A percentile compares a stretch with the other conserved stretches of the same genome.
Conservation (phyloP, 2,888 invertebrate species). For the Scaptomyza tumidula region DNA sequence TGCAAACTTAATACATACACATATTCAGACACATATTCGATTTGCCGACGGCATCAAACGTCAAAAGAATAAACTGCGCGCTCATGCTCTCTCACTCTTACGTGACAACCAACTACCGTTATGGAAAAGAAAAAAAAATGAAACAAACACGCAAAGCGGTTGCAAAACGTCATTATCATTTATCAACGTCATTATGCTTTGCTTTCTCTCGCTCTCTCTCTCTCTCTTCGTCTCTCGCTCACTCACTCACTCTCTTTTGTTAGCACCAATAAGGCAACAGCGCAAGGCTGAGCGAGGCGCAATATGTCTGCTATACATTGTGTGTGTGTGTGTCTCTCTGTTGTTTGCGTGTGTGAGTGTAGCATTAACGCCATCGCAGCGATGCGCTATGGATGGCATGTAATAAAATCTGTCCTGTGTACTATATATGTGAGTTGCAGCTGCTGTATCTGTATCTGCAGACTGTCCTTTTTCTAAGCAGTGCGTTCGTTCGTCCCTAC, state of each 20-base stretch:
- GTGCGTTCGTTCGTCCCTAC: constrained; percentile 45
- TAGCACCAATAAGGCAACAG: constrained; percentile 55
- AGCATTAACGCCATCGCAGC: constrained; percentile 46
- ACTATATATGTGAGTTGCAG: constrained; percentile 42
- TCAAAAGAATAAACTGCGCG: constrained; percentile 49
- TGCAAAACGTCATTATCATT: constrained; percentile 65
- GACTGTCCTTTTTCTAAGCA: constrained; percentile 78
- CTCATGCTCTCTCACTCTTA: constrained; percentile 71
- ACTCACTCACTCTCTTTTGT: constrained; percentile 25
- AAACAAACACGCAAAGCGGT: constrained; percentile 29
- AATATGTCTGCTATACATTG: constrained; percentile 51
- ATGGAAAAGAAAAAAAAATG: constrained; percentile 33
- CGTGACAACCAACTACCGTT: constrained; percentile 60
- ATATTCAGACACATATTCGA: constrained; percentile 11
- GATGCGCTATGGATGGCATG: constrained; percentile 12
- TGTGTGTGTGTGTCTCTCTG: neutral
- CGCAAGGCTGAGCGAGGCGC: constrained; percentile 34
- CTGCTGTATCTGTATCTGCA: constrained; percentile 57
- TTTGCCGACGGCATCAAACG: constrained; percentile 64
- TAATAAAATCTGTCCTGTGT: constrained; percentile 5
- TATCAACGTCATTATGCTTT: constrained; percentile 48
- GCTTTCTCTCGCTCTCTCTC: constrained; percentile 18
- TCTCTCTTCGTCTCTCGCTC: constrained; percentile 11
- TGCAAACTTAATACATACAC: constrained; percentile 7
- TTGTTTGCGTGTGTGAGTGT: constrained; percentile 3